These are phyloP conservation scores for Helogale parvula DNA, from an alignment of 2,113 vertebrate species.

Conservation along the genomic window DNA sequence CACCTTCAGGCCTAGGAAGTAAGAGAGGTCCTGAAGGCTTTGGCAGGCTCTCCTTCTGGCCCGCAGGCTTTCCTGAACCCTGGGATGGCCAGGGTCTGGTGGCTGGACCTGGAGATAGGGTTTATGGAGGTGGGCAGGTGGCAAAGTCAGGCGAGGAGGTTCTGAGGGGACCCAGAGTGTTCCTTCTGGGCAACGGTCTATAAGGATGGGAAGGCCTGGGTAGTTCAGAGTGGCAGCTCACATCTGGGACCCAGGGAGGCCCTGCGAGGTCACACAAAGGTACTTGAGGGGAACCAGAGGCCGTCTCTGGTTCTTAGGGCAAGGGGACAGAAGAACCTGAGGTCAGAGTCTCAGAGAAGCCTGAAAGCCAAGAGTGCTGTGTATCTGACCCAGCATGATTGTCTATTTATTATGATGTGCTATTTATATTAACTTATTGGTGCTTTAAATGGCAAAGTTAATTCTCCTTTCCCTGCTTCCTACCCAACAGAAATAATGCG, in stretches of 20 bases:
- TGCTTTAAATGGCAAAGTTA: slow-evolving; percentile 73
- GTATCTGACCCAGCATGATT: background rate
- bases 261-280: background rate
- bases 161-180: background rate
- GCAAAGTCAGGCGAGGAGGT: background rate
- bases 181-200: background rate
- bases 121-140: background rate
- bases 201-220: background rate
- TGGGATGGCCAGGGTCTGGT: background rate
- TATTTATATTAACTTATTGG: slow-evolving; percentile 85
- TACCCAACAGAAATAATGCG: background rate
- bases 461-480: background rate
- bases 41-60: background rate
- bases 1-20: background rate
- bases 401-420: slow-evolving; percentile 80
- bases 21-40: background rate
- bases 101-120: background rate
- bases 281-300: slow-evolving; percentile 33
- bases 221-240: slow-evolving; percentile 3
- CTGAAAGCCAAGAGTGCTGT: slow-evolving; percentile 18
- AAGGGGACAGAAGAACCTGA: slow-evolving; percentile 16
- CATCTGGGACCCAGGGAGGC: background rate
- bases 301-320: background rate
- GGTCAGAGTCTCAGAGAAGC: slow-evolving; percentile 50
- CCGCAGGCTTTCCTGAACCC: background rate